Evolutionary conservation across 64 coral and sea anemone genomes (phyloP), one percentile per base, ranked within the genome.

Genomic region (Montipora sp.): DNA sequence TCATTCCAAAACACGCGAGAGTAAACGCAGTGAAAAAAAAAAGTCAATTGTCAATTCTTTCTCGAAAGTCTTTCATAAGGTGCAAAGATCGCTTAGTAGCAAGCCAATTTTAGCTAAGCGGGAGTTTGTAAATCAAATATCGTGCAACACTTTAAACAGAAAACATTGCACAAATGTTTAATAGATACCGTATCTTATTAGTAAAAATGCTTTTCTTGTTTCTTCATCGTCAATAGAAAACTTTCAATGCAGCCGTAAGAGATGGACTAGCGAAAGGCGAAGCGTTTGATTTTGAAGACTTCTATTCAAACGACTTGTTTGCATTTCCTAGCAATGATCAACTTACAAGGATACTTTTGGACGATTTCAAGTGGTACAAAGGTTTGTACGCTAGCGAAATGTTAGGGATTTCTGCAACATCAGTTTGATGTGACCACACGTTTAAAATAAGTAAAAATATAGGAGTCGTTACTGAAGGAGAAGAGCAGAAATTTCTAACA

Each of bases 401-500:
- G 58, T 60, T 60, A 60, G 58, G 58, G 58, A 60, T 60, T 60
- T 60, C 58, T 14, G 58, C 58, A 60, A 60, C 58, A 14, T 60
- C 58, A 60, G 2, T 90, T 46, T 68, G 66, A 45, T 87, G 83
- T 18, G 59, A 87, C 44, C 83, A 87, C 63, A 73, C 7, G 7
- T 87, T 87, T 44, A 87, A 72, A 51, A 51, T 87, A 1, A 87
- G 83, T 45, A 87, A 87, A 87, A 49, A 87, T 21, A 87, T 87
- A 11, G 83, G 83, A 13, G 65, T 63, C 3, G 47, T 63, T 46
- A 60, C 58, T 14, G 48, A 65, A 73, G 16, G 23, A 4, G 68
- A 47, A 8, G 83, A 87, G 1, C 57, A 87, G 5, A 87, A 45
- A 10, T 87, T 87, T 72, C 7, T 87, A 15, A 71, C 45, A 16